Base-by-base conservation (phyloP, 92 coral and sea anemone genomes). In the Epizoanthus stellaris region DNA sequence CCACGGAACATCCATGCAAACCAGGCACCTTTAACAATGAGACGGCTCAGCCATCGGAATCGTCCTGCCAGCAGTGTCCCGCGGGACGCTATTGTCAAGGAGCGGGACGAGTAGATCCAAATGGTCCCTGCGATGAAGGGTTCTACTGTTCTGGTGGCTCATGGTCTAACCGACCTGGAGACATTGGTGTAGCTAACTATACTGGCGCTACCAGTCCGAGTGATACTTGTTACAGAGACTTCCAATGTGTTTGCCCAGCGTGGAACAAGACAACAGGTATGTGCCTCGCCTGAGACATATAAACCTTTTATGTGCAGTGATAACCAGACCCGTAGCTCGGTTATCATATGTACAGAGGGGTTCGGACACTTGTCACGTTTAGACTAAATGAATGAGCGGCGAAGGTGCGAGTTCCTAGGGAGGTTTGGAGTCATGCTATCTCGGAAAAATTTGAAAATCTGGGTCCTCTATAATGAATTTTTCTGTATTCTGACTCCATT, bases 181-280 rank as follows among this genome's bases (percentile, higher is more conserved):
- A 96, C 75, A 87, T 94, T 76, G 99, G 99, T 34, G 67, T 69
- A 3, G 91, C 93, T 2, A 92, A 92, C 72, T 92, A 92, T 38
- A 77, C 57, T 13, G 89, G 85, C 49, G 98, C 96, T 2, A 92
- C 98, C 47, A 93, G 95, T 67, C 98, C 99, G 36, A 83, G 93
- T 56, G 95, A 94, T 81, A 92, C 91, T 30, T 96, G 98, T 82
- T 96, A 96, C 75, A 91, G 71, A 80, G 76, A 62, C 49, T 94
- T 94, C 72, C 94, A 96, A 74, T 96, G 99, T 89, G 95, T 96
- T 21, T 96, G 99, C 76, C 98, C 99, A 23, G 99, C 98, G 20
- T 89, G 95, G 88, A 96, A 96, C 88, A 93, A 93, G 80, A 94
- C 99, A n/a, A 96, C 99, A 93, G 99, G 99, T 96, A 54, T 6